These are phyloP conservation scores for Bovichtus variegatus DNA, from an alignment of 2,797 vertebrate genomes.

Conservation along the genomic window DNA sequence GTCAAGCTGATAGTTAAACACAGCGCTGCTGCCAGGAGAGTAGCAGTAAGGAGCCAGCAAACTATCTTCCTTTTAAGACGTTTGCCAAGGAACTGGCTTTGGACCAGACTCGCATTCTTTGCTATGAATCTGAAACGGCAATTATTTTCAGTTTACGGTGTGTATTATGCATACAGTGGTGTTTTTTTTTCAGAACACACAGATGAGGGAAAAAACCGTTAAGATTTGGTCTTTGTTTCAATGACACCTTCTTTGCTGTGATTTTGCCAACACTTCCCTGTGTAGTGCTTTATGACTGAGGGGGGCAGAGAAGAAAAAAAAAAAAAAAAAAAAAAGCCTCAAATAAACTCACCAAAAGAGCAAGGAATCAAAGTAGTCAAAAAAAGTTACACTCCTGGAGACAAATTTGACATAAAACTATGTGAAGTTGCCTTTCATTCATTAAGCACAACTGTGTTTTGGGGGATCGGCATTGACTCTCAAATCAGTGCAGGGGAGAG, in stretches of 20 bases:
- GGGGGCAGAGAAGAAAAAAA: too few relatives aligned
- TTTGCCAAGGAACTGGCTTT: conserved; percentile 70
- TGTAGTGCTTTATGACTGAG: conserved; percentile 6
- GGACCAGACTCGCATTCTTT: conserved; percentile 53
- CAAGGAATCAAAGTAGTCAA: conserved; percentile 37
- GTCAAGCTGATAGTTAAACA: conserved; percentile 71
- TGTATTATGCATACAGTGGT: conserved; percentile 37
- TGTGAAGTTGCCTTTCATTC: conserved; percentile 73
- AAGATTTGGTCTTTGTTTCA: conserved; percentile 60
- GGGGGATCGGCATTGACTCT: conserved; percentile 74
- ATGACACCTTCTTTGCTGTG: conserved; percentile 52
- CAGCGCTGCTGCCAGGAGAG: conserved; percentile 56
- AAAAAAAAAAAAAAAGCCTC: not conserved
- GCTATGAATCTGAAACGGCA: conserved; percentile 60
- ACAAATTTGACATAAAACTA: conserved; percentile 69
- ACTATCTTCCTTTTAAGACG: conserved; percentile 58
- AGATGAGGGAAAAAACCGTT: conserved; percentile 72
- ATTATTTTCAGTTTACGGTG: conserved; percentile 62
- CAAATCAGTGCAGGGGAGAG: conserved; percentile 78
- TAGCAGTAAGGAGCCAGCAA: conserved; percentile 62
- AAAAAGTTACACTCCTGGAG: conserved; percentile 60
- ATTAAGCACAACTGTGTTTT: conserved; percentile 67
- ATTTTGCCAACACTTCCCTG: conserved; percentile 32
- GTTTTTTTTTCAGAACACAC: conserved; percentile 72
- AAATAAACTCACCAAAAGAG: conserved; percentile 33